Percentiles rank a stretch among this genome's conserved stretches.
phyloP scores from a whole-genome alignment of 2,888 invertebrate genomes.

The Trichogramma evanescens region DNA sequence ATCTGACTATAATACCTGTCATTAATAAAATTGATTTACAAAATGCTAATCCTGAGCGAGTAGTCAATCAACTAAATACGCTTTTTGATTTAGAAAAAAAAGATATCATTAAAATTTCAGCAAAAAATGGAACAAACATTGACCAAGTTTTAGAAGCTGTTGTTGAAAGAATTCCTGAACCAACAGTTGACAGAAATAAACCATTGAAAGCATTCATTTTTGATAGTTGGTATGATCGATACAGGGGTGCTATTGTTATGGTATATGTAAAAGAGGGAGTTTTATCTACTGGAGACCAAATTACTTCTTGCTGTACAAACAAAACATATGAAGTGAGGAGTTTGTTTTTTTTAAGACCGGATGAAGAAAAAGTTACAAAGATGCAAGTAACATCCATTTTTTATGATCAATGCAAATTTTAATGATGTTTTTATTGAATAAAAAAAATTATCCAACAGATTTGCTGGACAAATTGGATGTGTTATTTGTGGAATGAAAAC shows the following conservation, averaged over 20 bases:
- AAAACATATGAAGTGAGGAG: constrained; percentile 74
- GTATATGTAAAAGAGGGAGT: constrained; percentile 73
- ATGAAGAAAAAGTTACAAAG: constrained; percentile 58
- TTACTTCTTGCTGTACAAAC: constrained; percentile 63
- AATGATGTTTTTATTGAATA: background rate
- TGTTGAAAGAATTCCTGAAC: constrained; percentile 72
- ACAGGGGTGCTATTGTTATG: constrained; percentile 72
- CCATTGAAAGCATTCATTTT: constrained; percentile 78
- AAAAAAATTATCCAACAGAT: constrained; percentile 40
- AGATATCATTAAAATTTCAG: constrained; percentile 76
- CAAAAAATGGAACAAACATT: constrained; percentile 84
- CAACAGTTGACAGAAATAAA: constrained; percentile 54
- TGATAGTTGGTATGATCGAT: constrained; percentile 90
- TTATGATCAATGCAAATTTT: constrained; percentile 5
- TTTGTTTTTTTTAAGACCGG: constrained; percentile 73
- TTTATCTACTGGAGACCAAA: constrained; percentile 65
- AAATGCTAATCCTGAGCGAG: constrained; percentile 78
- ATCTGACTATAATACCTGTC: constrained; percentile 81
- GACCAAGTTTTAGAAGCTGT: constrained; percentile 69
- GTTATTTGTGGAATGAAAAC: constrained; percentile 74
- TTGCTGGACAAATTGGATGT: constrained; percentile 91
- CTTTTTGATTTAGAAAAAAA: constrained; percentile 74
- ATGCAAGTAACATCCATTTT: constrained; percentile 50
- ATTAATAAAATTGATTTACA: constrained; percentile 95
- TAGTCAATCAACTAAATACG: constrained; percentile 68